A percentile compares a stretch with the other conserved stretches of the same genome.
Conservation (phyloP, 1,140 invertebrate genomes). For the Neelides sp. region DNA sequence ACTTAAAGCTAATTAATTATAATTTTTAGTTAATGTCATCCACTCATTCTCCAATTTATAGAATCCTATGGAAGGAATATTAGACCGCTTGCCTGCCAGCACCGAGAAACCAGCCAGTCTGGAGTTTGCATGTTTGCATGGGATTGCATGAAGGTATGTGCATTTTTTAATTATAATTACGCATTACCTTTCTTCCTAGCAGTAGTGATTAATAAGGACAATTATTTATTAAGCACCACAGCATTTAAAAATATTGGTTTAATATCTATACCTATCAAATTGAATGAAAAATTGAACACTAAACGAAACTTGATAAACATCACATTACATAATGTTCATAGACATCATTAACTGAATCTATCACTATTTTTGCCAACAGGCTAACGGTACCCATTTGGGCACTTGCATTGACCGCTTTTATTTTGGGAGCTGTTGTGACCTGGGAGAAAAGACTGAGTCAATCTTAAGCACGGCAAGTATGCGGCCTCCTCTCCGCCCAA, state of each 20-base stretch:
- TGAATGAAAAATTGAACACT: too few relatives aligned
- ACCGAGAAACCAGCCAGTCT: conserved; percentile 57
- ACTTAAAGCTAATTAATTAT: too few relatives aligned
- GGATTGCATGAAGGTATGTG: conserved; percentile 59
- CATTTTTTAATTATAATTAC: neutral
- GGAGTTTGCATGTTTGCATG: conserved; percentile 90
- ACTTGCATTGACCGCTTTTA: conserved; percentile 31
- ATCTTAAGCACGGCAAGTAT: conserved; percentile 22
- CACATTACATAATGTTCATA: too few relatives aligned
- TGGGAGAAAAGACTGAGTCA: conserved; percentile 24
- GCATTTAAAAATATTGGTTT: too few relatives aligned
- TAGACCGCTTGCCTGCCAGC: conserved; percentile 70
- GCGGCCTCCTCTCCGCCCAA: conserved; percentile 18
- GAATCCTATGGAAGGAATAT: conserved; percentile 67
- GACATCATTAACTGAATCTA: neutral
- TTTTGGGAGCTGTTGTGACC: conserved; percentile 31
- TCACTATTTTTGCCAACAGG: conserved; percentile 17
- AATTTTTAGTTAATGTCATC: too few relatives aligned
- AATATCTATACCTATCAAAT: too few relatives aligned
- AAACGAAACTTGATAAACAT: too few relatives aligned
- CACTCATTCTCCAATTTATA: conserved; percentile 33
- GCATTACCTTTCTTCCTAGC: neutral
- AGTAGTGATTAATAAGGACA: too few relatives aligned
- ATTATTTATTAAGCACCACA: too few relatives aligned
- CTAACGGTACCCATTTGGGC: conserved; percentile 31